A percentile compares a stretch with the other conserved stretches of the same genome.
Evolutionary conservation across 2,888 invertebrate species (phyloP).

Genomic region (Belgica antarctica): DNA sequence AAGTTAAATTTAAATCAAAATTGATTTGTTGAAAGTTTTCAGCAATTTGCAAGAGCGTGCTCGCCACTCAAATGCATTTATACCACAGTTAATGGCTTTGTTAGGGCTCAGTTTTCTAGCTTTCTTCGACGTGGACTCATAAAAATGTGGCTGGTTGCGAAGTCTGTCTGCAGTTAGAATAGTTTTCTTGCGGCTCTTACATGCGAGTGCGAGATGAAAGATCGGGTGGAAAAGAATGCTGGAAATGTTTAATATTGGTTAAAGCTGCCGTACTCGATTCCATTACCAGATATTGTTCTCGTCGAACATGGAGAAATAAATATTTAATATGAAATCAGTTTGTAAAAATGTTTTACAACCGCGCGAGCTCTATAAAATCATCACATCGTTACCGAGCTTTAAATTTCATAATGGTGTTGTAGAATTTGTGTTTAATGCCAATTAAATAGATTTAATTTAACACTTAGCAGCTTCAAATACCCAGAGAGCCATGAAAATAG

Average conservation of each 20-base stretch:
- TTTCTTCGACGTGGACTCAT: no score
- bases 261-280: slow-evolving; percentile 4
- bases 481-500: not conserved
- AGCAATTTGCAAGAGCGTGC: no score
- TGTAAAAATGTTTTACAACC: not conserved
- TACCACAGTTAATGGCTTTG: no score
- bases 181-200: no score
- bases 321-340: not conserved
- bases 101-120: no score
- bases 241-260: not conserved
- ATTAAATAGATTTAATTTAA: slow-evolving; percentile 42
- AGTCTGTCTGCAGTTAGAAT: not conserved
- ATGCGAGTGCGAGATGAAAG: not conserved
- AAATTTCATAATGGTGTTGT: slow-evolving; percentile 41
- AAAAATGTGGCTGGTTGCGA: not conserved
- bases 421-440: slow-evolving; percentile 42
- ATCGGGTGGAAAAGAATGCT: slow-evolving; percentile 8
- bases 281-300: slow-evolving; percentile 34
- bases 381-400: slow-evolving; percentile 36
- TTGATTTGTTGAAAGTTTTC: no score
- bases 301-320: not conserved
- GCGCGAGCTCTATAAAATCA: slow-evolving; percentile 22
- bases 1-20: no score
- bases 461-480: slow-evolving; percentile 30
- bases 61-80: no score